Evolutionary conservation across 2,888 invertebrate species (phyloP), one percentile per base, ranked within the genome.

Genomic region (Cartodere bifasciata): DNA sequence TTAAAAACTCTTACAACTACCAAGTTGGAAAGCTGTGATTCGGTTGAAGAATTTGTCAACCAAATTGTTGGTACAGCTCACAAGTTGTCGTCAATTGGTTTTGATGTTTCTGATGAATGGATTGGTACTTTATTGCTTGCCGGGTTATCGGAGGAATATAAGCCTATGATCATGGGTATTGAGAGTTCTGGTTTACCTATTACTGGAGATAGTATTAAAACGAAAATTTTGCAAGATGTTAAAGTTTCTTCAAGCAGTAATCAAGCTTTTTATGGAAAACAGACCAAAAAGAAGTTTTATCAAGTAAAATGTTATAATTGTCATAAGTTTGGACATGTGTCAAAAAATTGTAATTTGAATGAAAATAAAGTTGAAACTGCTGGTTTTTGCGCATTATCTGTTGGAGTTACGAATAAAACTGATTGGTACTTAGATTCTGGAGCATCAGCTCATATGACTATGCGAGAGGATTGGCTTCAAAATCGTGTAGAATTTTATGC

Each of bases 371-470:
- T n/a, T n/a, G n/a, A n/a, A n/a, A n/a, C n/a, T n/a, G n/a, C n/a
- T n/a, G n/a, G n/a, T n/a, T n/a, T n/a, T n/a, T n/a, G n/a, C n/a
- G n/a, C n/a, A n/a, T n/a, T n/a, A n/a, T n/a, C n/a, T n/a, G n/a
- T n/a, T 17, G 37, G 33, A 20, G 24, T 34, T 15, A 42, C 37
- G 28, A 32, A 42, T 9, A 42, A 40, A 11, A 24, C 28, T 7
- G 48, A 49, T 14, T 50, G 43, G 40, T 50, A 47, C 21, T 13
- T 49, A 2, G 47, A 50, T 29, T 43, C 43, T 4, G 49, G 46
- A 4, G 47, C 47, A 13, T 47, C 44, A 27, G 29, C 35, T 23
- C 45, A 50, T 34, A 33, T 48, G 17, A 45, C 42, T 7, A 29
- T 35, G 16, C 41, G 26, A 13, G 23, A 37, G 16, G 32, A 42